Base-by-base conservation (phyloP, 2,113 vertebrate species). In the Orientallactaga bullata region DNA sequence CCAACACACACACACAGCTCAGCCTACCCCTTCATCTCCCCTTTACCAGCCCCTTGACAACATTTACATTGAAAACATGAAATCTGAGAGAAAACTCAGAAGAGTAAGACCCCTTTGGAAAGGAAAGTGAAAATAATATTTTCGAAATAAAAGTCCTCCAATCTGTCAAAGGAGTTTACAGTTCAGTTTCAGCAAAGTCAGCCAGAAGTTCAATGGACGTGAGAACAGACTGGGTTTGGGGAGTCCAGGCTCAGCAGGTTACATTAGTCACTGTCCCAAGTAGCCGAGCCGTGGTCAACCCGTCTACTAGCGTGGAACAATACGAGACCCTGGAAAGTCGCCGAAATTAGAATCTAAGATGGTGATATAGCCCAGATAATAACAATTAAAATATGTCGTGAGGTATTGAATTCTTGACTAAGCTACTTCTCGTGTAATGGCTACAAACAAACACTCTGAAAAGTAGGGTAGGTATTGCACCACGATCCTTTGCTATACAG, bases 61-160 rank as follows among this genome's bases (percentile, higher is more conserved):
- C 39, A 60, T n/a, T 63, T 73, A 73, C 60, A 47, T 37, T 72
- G 17, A 84, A 94, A 83, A 85, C 85, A 72, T 18, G 69, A 60
- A 65, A 23, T 61, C 82, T 58, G 61, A 89, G 93, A 37, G 61
- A 89, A 86, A 91, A 88, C 42, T 30, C n/a, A 3, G 83, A 78
- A 78, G 74, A 79, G 77, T 55, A 76, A 90, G 76, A 9, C n/a
- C 61, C 74, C 74, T 74, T 51, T 89, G 79, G 93, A 93, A 96
- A 92, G 68, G 73, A 90, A 84, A 69, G 61, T 72, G 90, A 94
- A 96, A 94, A 93, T 68, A 69, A 37, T 81, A 78, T 92, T 94
- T 94, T 92, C 88, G 81, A 65, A 81, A 94, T 84, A 83, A 93
- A 95, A 94, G 73, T 39, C 60, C 85, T 94, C 84, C 66, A 7